These are phyloP conservation scores for Apodemia zela DNA, from an alignment of 2,888 invertebrate species.

Conservation along the genomic window DNA sequence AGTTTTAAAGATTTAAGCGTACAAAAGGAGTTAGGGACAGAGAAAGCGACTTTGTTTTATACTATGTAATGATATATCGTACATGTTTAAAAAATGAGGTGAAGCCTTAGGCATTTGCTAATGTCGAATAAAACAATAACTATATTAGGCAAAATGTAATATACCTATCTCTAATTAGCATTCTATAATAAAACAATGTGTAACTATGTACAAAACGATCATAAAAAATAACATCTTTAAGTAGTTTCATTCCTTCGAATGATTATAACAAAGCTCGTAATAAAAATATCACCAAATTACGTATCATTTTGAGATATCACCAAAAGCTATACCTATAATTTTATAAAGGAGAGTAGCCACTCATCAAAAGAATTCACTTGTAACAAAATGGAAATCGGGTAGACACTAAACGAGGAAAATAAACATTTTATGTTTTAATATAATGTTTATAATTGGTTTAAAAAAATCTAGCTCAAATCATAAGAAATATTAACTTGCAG, in stretches of 20 bases:
- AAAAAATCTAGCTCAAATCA: too few relatives aligned
- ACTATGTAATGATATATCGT: too few relatives aligned
- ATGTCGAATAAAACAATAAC: slow-evolving; percentile 20
- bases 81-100: too few relatives aligned
- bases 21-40: too few relatives aligned
- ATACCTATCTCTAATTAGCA: slow-evolving; percentile 41
- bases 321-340: slow-evolving; percentile 50
- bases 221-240: slow-evolving; percentile 49
- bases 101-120: too few relatives aligned
- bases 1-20: too few relatives aligned
- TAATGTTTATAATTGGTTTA: too few relatives aligned
- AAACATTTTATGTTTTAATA: too few relatives aligned
- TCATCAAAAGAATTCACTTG: background rate
- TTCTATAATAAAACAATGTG: slow-evolving; percentile 54
- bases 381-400: background rate
- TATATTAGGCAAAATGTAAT: slow-evolving; percentile 53
- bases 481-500: too few relatives aligned
- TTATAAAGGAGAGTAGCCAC: slow-evolving; percentile 19
- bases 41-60: too few relatives aligned
- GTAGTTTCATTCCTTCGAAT: slow-evolving; percentile 41
- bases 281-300: slow-evolving; percentile 76
- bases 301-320: slow-evolving; percentile 72
- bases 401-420: background rate
- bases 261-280: slow-evolving; percentile 61
- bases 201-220: slow-evolving; percentile 58